Conservation (phyloP, 2,113 vertebrate genomes). For the Clinocottus analis region DNA sequence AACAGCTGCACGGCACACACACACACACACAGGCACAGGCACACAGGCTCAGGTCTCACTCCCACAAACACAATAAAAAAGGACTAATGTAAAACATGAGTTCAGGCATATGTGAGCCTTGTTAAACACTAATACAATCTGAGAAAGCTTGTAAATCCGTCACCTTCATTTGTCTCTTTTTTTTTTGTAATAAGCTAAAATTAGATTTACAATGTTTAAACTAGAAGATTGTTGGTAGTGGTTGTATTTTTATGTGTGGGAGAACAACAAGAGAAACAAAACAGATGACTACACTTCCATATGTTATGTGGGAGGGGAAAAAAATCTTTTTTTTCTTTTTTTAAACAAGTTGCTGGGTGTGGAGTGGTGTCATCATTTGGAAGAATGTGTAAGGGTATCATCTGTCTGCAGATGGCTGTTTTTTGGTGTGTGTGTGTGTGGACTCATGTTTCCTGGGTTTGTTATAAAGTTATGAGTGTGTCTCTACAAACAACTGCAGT, state of each 20-base stretch:
- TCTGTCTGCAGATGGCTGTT: slow-evolving; percentile 33
- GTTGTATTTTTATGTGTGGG: not conserved
- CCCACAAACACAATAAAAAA: slow-evolving; percentile 30
- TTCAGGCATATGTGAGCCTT: slow-evolving; percentile 3
- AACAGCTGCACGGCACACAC: slow-evolving; percentile 56
- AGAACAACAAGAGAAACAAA: not conserved
- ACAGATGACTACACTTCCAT: slow-evolving; percentile 32
- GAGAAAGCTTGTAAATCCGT: slow-evolving; percentile 42
- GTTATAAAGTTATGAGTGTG: slow-evolving; percentile 62
- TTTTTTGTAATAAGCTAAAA: slow-evolving; percentile 29
- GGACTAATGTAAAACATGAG: slow-evolving; percentile 45
- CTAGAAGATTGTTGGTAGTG: not conserved
- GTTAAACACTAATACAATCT: slow-evolving; percentile 43
- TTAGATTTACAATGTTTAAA: slow-evolving; percentile 23
- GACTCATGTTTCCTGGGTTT: slow-evolving; percentile 67
- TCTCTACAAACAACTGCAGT: slow-evolving; percentile 72
- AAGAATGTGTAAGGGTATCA: slow-evolving; percentile 53
- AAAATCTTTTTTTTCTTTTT: not conserved
- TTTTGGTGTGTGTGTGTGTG: slow-evolving; percentile 13
- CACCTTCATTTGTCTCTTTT: slow-evolving; percentile 8
- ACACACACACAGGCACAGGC: not conserved
- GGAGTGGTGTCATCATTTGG: slow-evolving; percentile 53
- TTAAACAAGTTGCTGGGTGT: slow-evolving; percentile 56
- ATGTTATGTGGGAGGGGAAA: slow-evolving; percentile 36
- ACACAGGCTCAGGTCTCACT: slow-evolving; percentile 12